These are phyloP conservation scores for Eledona agricola DNA, from an alignment of 2,888 invertebrate genomes.

Conservation along the genomic window DNA sequence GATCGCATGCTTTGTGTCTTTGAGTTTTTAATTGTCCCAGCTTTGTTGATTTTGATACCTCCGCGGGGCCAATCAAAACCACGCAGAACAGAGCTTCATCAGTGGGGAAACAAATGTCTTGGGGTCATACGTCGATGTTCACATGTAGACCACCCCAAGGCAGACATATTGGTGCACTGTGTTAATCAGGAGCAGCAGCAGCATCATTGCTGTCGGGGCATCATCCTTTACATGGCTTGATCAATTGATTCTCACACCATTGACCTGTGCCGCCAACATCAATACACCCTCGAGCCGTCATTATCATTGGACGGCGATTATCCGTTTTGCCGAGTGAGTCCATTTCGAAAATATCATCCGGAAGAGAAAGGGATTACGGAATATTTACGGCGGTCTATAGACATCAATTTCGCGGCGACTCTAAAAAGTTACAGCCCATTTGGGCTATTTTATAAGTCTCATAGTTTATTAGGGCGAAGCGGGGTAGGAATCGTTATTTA, in stretches of 20 bases:
- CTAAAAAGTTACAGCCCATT: slow-evolving; percentile 2
- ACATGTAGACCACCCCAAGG: slow-evolving; percentile 12
- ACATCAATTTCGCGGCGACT: slow-evolving; percentile 1
- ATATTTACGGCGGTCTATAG: background rate
- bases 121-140: slow-evolving; percentile 23
- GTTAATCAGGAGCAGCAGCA: slow-evolving; percentile 32
- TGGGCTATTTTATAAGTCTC: slow-evolving; percentile 3
- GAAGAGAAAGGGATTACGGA: too few relatives aligned
- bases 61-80: too few relatives aligned
- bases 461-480: slow-evolving; percentile 1
- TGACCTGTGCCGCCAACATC: slow-evolving; percentile 26
- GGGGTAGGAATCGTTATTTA: slow-evolving; percentile 4
- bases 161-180: slow-evolving; percentile 13
- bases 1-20: too few relatives aligned
- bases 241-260: slow-evolving; percentile 34
- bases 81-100: too few relatives aligned
- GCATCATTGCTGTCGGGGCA: slow-evolving; percentile 23
- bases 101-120: too few relatives aligned
- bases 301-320: too few relatives aligned
- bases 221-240: slow-evolving; percentile 29
- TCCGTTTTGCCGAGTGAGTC: too few relatives aligned
- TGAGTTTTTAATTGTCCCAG: too few relatives aligned
- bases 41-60: too few relatives aligned
- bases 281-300: slow-evolving; percentile 27
- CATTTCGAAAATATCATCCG: too few relatives aligned